Conservation (phyloP, 2,888 invertebrate genomes). For the Trichogramma evanescens region DNA sequence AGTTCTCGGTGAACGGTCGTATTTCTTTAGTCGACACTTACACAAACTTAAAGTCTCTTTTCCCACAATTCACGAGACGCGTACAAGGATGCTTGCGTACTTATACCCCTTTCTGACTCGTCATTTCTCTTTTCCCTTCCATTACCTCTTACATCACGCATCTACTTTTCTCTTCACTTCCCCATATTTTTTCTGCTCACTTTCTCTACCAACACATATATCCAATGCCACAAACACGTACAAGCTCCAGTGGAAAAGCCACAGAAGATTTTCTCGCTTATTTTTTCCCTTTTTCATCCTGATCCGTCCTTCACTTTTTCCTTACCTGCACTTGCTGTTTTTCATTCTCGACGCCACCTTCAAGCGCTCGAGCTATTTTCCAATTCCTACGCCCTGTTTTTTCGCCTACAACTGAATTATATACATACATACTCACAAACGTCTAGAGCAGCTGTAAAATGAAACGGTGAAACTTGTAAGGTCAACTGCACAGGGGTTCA, state of each 20-base stretch:
- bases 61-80: background rate
- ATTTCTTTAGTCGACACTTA: background rate
- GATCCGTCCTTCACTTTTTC: conserved; percentile 10
- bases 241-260: no score
- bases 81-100: background rate
- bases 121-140: conserved; percentile 8
- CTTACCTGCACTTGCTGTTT: conserved; percentile 7
- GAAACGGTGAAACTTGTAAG: no score
- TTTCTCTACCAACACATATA: background rate
- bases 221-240: no score
- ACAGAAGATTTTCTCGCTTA: background rate
- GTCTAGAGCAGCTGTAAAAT: no score
- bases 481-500: no score
- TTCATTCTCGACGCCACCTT: conserved; percentile 15
- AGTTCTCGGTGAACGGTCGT: background rate
- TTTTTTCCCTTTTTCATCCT: background rate
- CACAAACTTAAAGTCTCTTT: background rate
- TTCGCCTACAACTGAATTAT: conserved; percentile 28
- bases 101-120: background rate
- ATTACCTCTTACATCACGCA: conserved; percentile 9
- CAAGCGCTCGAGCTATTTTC: conserved; percentile 23
- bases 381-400: conserved; percentile 20
- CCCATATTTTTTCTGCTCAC: background rate
- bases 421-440: conserved; percentile 1
- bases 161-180: background rate